A percentile compares a stretch with the other conserved stretches of the same genome.
phyloP scores from a whole-genome alignment of 35 echinoderm and acorn worm species.

The Anneissia japonica region DNA sequence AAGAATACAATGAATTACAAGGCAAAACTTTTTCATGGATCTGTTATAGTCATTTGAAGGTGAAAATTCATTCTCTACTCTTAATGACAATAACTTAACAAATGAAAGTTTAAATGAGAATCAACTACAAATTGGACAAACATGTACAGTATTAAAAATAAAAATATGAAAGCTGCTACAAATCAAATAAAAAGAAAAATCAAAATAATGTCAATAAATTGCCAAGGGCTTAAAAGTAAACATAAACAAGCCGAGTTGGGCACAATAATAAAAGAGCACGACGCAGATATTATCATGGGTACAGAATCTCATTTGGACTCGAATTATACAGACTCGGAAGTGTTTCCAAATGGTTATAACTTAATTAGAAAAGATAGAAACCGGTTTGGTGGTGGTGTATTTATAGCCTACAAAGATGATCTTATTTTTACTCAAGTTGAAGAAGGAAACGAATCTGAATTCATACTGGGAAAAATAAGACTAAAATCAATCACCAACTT shows the following conservation, averaged over 20 bases:
- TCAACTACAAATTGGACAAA: neutral
- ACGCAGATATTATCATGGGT: constrained; percentile 18
- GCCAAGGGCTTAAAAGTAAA: constrained; percentile 14
- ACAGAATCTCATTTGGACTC: constrained; percentile 7
- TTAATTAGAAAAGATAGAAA: constrained; percentile 9
- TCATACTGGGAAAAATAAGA: too few relatives aligned
- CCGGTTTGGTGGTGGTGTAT: neutral
- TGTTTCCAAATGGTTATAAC: constrained; percentile 13
- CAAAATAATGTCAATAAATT: constrained; percentile 5
- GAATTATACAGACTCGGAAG: neutral
- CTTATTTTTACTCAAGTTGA: too few relatives aligned
- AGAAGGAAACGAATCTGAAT: too few relatives aligned
- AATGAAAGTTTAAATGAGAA: neutral
- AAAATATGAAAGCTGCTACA: neutral
- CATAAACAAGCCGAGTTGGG: constrained; percentile 14
- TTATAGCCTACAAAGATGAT: too few relatives aligned
- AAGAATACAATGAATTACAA: neutral
- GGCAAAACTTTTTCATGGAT: neutral
- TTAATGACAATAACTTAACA: neutral
- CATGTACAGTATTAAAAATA: neutral
- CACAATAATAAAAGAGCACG: neutral
- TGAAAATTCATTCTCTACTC: neutral
- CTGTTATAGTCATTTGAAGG: neutral
- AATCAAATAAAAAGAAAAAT: neutral
- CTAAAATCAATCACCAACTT: too few relatives aligned